Percentiles rank a stretch among this genome's conserved stretches.
Evolutionary conservation across 2,888 invertebrate genomes (phyloP).

Genomic region (Lasius platythorax): DNA sequence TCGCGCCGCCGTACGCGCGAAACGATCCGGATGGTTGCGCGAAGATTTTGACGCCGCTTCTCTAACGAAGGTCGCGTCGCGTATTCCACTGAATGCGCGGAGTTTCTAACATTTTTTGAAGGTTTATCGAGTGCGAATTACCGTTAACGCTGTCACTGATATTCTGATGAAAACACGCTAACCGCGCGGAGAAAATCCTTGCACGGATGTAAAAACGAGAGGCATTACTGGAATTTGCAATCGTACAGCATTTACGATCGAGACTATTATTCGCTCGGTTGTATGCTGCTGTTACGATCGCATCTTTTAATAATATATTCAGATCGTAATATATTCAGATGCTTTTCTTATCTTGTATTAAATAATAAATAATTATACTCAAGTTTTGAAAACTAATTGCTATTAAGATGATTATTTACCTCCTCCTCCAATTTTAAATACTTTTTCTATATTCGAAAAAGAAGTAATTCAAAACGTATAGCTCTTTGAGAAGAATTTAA

Average conservation of each 20-base stretch:
- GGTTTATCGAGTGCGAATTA: neutral
- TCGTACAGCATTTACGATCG: neutral
- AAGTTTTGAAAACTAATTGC: neutral
- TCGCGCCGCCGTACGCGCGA: neutral
- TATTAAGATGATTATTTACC: neutral
- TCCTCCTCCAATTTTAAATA: neutral
- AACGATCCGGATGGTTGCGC: neutral
- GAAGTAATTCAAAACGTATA: neutral
- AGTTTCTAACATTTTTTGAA: neutral
- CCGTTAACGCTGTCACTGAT: neutral
- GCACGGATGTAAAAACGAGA: neutral
- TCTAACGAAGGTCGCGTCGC: neutral
- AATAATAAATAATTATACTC: neutral
- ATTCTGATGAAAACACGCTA: slow-evolving; percentile 21
- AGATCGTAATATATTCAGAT: neutral
- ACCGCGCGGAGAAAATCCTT: neutral
- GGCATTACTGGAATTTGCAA: neutral
- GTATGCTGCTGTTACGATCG: neutral
- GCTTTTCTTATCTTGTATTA: neutral
- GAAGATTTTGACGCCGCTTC: slow-evolving; percentile 1
- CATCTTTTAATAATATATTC: neutral
- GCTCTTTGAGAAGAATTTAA: neutral
- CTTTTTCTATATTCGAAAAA: neutral
- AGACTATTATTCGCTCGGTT: neutral
- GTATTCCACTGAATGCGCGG: neutral